phyloP scores from a whole-genome alignment of 2,113 vertebrate species.

The Peromyscus polionotus region DNA sequence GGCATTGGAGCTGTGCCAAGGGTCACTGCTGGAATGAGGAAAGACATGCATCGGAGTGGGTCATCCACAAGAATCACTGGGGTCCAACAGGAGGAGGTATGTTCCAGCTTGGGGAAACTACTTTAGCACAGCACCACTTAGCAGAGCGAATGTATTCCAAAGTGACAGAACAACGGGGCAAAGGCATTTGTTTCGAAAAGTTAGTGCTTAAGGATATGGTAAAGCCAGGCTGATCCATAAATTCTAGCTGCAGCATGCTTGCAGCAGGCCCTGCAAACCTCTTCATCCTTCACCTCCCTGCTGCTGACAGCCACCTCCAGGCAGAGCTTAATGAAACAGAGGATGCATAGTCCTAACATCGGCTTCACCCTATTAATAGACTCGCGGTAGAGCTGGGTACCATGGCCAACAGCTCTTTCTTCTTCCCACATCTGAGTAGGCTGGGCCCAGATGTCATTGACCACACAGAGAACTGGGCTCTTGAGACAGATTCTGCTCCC shows the following conservation, averaged over 20 bases:
- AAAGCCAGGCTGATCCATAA: background rate
- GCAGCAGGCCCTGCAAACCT: background rate
- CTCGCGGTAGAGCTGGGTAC: background rate
- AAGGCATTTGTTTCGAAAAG: background rate
- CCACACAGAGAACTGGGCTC: background rate
- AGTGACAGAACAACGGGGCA: background rate
- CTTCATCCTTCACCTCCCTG: background rate
- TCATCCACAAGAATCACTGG: background rate
- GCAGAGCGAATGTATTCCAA: background rate
- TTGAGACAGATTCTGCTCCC: background rate
- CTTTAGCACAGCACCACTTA: background rate
- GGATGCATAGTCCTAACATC: background rate
- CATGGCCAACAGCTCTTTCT: background rate
- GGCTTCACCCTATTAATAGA: background rate
- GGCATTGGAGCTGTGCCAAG: background rate
- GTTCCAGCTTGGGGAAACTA: background rate
- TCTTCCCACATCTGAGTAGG: background rate
- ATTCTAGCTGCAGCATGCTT: background rate
- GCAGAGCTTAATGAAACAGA: background rate
- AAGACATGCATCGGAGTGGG: accelerated
- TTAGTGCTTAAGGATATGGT: background rate
- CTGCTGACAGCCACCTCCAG: background rate
- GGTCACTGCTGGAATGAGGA: accelerated
- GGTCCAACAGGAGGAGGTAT: background rate
- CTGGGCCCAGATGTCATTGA: background rate